A percentile compares a stretch with the other conserved stretches of the same genome.
Evolutionary conservation across 1,140 invertebrate genomes (phyloP).

Genomic region (Meloidogyne exigua): DNA sequence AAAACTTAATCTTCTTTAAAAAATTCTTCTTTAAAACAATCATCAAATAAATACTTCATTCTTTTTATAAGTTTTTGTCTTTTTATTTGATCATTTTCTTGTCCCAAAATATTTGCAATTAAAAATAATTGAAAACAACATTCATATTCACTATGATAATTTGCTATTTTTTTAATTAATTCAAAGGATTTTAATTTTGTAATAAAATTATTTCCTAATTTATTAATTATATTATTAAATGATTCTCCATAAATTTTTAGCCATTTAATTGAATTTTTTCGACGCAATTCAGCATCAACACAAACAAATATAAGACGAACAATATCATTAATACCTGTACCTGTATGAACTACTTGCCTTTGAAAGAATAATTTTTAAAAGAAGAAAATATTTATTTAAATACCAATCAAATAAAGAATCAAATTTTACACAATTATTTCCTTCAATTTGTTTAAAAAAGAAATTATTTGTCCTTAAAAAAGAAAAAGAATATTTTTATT

Average conservation of each 20-base stretch:
- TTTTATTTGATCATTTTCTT: slow-evolving; percentile 4
- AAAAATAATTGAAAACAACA: slow-evolving; percentile 22
- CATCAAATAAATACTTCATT: slow-evolving; percentile 15
- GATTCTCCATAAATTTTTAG: slow-evolving; percentile 4
- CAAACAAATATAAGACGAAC: slow-evolving; percentile 24
- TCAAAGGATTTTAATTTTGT: neutral
- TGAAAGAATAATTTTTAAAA: too few relatives aligned
- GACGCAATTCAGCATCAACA: slow-evolving; percentile 17
- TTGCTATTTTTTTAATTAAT: slow-evolving; percentile 17
- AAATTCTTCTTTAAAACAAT: slow-evolving; percentile 6
- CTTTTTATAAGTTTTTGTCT: slow-evolving; percentile 6
- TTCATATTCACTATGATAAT: slow-evolving; percentile 12
- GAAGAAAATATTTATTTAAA: neutral
- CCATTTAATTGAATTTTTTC: slow-evolving; percentile 12
- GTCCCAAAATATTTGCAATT: slow-evolving; percentile 19
- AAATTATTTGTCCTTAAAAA: slow-evolving; percentile 20
- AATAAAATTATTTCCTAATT: neutral
- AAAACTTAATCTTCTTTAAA: neutral
- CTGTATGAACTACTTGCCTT: slow-evolving; percentile 7
- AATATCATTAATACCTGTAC: slow-evolving; percentile 20
- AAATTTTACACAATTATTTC: neutral
- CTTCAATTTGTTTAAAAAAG: slow-evolving; percentile 13
- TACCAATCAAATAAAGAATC: slow-evolving; percentile 22
- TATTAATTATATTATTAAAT: slow-evolving; percentile 13
- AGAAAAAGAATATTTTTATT: neutral